Base-by-base conservation (phyloP, 2,888 invertebrate genomes). In the Ennomos fuscantarius region DNA sequence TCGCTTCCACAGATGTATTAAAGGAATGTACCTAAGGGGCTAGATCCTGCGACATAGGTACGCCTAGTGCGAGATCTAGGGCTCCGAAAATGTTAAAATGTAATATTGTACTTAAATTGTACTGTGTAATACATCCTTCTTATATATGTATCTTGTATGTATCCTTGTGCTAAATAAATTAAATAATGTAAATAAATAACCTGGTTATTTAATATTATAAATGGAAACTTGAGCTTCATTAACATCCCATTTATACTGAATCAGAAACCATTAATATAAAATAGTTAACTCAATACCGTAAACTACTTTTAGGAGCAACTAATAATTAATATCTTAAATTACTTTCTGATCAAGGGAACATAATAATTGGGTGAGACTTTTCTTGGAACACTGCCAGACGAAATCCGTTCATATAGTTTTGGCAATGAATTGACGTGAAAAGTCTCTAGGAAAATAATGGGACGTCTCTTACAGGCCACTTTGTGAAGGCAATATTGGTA, bases 361-460 rank as follows among this genome's bases (percentile, higher is more conserved):
- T 24, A 60, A 62, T 65, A 63, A 66, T 70, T 68, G 57, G 57
- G 60, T 45, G 39, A 48, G 67, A 72, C 49, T 62, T 55, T 56
- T 61, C 37, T 57, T 76, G 77, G 78, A 73, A 50, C 54, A 41
- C 48, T 75, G 81, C 81, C 81, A 82, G 69, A 63, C 71, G 50
- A 60, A 58, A 61, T 55, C 63, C 62, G 72, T 72, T 76, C 72
- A 75, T 73, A 74, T 63, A 73, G 43, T 41, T 78, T 81, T 79
- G 79, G 79, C 81, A 80, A 75, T 73, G 72, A 78, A 73, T 74
- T 72, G 73, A 75, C 69, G 64, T 62, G 67, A 73, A 72, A 63
- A 65, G 63, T 65, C 55, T 46, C 39, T 10, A 39, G 13, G 15
- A 46, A 55, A 42, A 55, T 64, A 65, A 66, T 68, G 53, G 64